Evolutionary conservation across 2,113 vertebrate species (phyloP), one percentile per base, ranked within the genome.

Genomic region (Gymnorhina tibicen): DNA sequence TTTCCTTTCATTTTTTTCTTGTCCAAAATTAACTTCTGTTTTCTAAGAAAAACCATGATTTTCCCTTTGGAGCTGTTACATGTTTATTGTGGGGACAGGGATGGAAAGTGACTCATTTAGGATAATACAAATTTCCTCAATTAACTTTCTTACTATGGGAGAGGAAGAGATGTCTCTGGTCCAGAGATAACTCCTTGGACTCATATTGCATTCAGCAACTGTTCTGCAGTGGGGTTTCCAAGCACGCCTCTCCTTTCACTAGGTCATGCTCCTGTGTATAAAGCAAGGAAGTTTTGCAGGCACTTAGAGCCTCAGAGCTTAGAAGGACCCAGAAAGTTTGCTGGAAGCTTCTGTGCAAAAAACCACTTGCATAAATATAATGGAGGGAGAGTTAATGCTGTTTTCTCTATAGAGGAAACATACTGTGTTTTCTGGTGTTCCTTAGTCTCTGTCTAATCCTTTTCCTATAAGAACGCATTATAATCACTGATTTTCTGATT

Each of bases 11-110:
- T 10, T 2, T 80, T 66, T 66, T 74, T 77, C 35, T 70, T 85
- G 28, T 69, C 24, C 23, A 39, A 41, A 86, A 13, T 77, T 52
- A 35, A 70, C 4, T 76, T 68, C 8, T 33, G 0, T 42, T 76
- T 79, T 68, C 20, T 35, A 41, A 83, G 55, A 73, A 84, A 75
- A 47, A 6, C 1, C 3, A 10, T 44, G 2, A 8, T 64, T 95
- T 93, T 87, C 49, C 22, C 14, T 68, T 87, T 37, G 27, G 28
- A 67, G 9, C 21, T 81, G 37, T 76, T 72, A n/a, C 1, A 6
- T 0, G 0, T 64, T 84, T 84, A 16, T 52, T 59, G 9, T 37
- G n/a, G 32, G 18, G 35, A 55, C 4, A 55, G 14, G 3, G 4
- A 19, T 67, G 18, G 35, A 16, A 81, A 87, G 47, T 15, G 10